A percentile compares a stretch with the other conserved stretches of the same genome.
phyloP scores from a whole-genome alignment of 2,888 invertebrate genomes.

The Chironomus tentans region DNA sequence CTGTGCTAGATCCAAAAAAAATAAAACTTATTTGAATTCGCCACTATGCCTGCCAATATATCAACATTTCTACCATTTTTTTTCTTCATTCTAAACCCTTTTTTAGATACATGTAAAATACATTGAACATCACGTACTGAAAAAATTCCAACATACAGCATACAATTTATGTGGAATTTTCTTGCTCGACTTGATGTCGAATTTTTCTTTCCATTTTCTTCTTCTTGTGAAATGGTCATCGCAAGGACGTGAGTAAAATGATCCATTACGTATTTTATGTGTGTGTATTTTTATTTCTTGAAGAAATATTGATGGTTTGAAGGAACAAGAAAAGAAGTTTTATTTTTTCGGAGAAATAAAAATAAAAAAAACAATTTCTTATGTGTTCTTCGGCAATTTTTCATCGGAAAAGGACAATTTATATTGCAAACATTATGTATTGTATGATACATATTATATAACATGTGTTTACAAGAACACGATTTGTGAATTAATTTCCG shows the following conservation, averaged over 20 bases:
- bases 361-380: neutral
- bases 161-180: neutral
- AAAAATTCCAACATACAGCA: neutral
- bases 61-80: neutral
- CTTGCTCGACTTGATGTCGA: neutral
- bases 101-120: neutral
- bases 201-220: neutral
- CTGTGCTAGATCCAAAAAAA: neutral
- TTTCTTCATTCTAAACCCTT: neutral
- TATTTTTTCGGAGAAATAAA: neutral
- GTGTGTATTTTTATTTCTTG: neutral
- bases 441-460: neutral
- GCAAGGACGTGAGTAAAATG: constrained; percentile 7
- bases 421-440: no score
- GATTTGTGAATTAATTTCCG: neutral
- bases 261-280: neutral
- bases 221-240: constrained; percentile 11
- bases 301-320: neutral
- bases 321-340: neutral
- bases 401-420: neutral
- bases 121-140: constrained; percentile 3
- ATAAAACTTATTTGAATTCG: no score
- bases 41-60: no score
- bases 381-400: neutral
- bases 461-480: neutral